Conservation (phyloP, 2,113 vertebrate species). For the Symphodus melops region DNA sequence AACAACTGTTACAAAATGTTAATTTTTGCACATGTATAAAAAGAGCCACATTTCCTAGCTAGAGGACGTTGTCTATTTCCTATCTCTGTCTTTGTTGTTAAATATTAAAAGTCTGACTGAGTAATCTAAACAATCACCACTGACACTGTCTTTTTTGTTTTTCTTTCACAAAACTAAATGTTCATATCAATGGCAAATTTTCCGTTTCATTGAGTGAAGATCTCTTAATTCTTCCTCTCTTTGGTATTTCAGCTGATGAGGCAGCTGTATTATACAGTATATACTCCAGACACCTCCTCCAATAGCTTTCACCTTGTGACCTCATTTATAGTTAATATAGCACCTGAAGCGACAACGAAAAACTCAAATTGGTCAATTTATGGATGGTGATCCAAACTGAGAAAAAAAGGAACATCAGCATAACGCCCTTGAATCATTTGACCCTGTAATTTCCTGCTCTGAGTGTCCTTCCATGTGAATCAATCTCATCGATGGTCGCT, state of each 20-base stretch:
- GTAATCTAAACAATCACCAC: too few relatives aligned
- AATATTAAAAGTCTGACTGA: too few relatives aligned
- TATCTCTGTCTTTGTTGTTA: too few relatives aligned
- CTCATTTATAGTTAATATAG: slow-evolving; percentile 21
- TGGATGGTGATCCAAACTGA: not conserved
- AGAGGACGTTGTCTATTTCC: too few relatives aligned
- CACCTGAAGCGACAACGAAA: not conserved
- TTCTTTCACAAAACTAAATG: not conserved
- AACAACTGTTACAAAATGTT: too few relatives aligned
- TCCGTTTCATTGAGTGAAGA: not conserved
- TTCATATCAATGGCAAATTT: not conserved
- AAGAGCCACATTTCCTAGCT: too few relatives aligned
- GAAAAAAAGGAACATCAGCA: slow-evolving; percentile 16
- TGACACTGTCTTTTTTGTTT: not conserved
- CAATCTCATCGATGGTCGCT: slow-evolving; percentile 43
- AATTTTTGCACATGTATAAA: too few relatives aligned
- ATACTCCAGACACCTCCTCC: not conserved
- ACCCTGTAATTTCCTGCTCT: slow-evolving; percentile 41
- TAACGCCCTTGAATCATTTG: slow-evolving; percentile 24
- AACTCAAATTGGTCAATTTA: slow-evolving; percentile 9
- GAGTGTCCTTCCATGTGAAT: slow-evolving; percentile 13
- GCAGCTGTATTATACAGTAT: slow-evolving; percentile 5
- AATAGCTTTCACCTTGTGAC: slow-evolving; percentile 13
- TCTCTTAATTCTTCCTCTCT: not conserved
- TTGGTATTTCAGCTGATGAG: slow-evolving; percentile 1